These are phyloP conservation scores for Globia sparganii DNA, from an alignment of 2,888 invertebrate species.

Conservation along the genomic window DNA sequence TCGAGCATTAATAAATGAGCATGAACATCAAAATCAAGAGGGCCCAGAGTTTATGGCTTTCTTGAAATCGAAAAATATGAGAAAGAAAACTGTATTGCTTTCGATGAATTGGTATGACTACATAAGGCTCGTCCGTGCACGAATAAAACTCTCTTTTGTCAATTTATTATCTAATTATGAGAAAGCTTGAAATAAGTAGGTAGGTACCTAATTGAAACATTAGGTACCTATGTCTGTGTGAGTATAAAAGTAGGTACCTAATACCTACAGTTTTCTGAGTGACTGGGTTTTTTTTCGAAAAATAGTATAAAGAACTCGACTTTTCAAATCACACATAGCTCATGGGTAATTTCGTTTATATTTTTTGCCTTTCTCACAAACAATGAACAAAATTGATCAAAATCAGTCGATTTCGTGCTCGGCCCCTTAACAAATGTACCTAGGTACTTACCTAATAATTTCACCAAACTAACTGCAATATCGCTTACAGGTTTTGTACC, in stretches of 20 bases:
- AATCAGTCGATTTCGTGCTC: neutral
- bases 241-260: neutral
- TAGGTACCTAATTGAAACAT: no score
- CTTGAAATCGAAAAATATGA: constrained; percentile 87
- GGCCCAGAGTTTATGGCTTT: constrained; percentile 83
- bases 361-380: neutral
- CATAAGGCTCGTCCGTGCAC: neutral
- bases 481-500: constrained; percentile 87
- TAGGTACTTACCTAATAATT: no score
- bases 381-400: neutral
- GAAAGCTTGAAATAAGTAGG: neutral
- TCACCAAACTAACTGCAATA: neutral
- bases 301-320: neutral
- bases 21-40: constrained; percentile 59
- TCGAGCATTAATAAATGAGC: constrained; percentile 67
- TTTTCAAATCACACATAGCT: neutral
- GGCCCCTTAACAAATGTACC: neutral
- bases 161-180: neutral
- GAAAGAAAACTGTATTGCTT: constrained; percentile 86
- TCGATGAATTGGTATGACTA: constrained; percentile 89
- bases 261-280: neutral
- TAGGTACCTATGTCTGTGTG: neutral
- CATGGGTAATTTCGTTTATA: no score
- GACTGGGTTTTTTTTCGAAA: neutral
- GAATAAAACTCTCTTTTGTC: neutral